Percentiles rank a stretch among this genome's conserved stretches.
These are phyloP conservation scores for Montipora efflorescens DNA, from an alignment of 64 coral and sea anemone species.

Conservation along the genomic window DNA sequence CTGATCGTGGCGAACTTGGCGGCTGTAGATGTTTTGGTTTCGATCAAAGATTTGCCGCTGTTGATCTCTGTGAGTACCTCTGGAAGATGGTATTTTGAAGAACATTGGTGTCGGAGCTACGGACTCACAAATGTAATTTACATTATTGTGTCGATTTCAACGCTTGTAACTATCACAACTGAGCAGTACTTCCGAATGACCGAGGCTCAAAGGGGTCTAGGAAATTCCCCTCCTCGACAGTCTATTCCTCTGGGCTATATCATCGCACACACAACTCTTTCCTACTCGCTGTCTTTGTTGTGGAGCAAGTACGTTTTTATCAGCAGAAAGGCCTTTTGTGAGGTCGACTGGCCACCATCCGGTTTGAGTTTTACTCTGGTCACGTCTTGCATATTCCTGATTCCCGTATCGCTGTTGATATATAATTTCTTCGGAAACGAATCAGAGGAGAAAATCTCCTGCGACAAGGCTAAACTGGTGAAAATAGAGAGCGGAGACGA, in stretches of 20 bases:
- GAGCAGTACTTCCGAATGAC: conserved; percentile 85
- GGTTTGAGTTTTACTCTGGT: conserved; percentile 80
- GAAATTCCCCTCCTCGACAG: conserved; percentile 36
- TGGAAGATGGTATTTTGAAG: conserved; percentile 98
- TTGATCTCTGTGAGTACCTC: conserved; percentile 77
- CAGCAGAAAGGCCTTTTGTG: conserved; percentile 95
- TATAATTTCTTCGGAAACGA: conserved; percentile 76
- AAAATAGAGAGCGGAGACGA: conserved; percentile 44
- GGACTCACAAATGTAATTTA: conserved; percentile 99
- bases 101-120: conserved; percentile 96
- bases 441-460: conserved; percentile 18
- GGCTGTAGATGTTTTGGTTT: conserved; percentile 93
- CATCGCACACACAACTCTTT: conserved; percentile 95
- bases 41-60: conserved; percentile 94
- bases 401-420: conserved; percentile 89
- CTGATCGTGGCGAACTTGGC: conserved; percentile 97
- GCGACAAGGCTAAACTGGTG: conserved; percentile 56
- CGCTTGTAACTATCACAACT: conserved; percentile 90
- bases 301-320: conserved; percentile 99
- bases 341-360: conserved; percentile 93
- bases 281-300: conserved; percentile 90
- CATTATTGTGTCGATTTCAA: conserved; percentile 96
- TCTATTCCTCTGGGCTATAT: conserved; percentile 90
- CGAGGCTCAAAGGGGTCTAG: conserved; percentile 16
- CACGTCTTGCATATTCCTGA: conserved; percentile 86